phyloP scores from a whole-genome alignment of 2,113 vertebrate species.

The Pangasianodon gigas region DNA sequence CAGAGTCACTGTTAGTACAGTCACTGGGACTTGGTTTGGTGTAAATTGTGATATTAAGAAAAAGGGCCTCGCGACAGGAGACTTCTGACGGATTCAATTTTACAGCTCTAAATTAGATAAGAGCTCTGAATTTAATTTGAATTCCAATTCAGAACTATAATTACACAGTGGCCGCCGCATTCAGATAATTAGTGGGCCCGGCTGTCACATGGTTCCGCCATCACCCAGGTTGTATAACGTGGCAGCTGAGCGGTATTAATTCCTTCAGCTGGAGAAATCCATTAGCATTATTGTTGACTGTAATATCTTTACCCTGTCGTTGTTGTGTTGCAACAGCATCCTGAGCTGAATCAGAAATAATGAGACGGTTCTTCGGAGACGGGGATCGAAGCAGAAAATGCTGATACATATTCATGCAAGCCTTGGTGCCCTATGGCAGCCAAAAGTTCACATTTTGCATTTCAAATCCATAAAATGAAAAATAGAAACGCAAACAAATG shows the following conservation, averaged over 20 bases:
- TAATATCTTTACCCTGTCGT: background rate
- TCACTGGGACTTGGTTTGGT: background rate
- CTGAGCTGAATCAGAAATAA: conserved; percentile 15
- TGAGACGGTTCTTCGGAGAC: conserved; percentile 14
- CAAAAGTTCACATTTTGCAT: conserved; percentile 46
- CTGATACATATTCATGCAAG: conserved; percentile 41
- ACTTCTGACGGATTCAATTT: background rate
- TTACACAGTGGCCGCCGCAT: conserved; percentile 40
- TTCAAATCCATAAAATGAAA: conserved; percentile 35
- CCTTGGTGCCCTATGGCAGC: background rate
- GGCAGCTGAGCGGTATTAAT: background rate
- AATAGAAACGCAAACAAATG: conserved; percentile 30
- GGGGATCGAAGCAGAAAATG: background rate
- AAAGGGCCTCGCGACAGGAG: background rate
- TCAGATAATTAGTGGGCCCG: conserved; percentile 52
- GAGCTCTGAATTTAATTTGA: conserved; percentile 57
- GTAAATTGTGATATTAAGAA: background rate
- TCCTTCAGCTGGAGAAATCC: conserved; percentile 1
- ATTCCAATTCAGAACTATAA: conserved; percentile 58
- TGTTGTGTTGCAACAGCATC: conserved; percentile 5
- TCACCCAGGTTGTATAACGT: background rate
- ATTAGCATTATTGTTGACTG: conserved; percentile 3
- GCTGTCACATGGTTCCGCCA: background rate
- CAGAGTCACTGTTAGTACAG: background rate
- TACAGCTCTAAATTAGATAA: conserved; percentile 43